These are phyloP conservation scores for Sebastes glaucus DNA, from an alignment of 2,797 vertebrate genomes.

Conservation along the genomic window DNA sequence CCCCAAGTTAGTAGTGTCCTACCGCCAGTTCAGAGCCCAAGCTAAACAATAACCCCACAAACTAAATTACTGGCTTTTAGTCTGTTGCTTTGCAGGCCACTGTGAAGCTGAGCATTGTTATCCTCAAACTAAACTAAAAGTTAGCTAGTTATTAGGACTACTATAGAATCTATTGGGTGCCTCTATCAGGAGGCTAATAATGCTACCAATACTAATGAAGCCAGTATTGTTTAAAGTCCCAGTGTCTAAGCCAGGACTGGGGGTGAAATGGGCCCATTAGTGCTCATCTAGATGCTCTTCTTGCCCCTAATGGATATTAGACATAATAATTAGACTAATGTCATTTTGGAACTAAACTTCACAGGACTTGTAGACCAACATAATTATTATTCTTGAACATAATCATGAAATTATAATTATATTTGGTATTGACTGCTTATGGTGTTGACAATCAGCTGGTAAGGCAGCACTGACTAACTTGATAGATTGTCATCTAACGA, in stretches of 20 bases:
- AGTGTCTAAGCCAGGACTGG: neutral
- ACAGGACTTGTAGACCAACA: neutral
- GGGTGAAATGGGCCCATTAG: neutral
- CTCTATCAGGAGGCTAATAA: neutral
- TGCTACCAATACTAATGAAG: neutral
- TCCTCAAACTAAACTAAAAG: neutral
- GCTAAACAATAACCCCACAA: neutral
- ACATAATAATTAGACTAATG: neutral
- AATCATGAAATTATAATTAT: no score
- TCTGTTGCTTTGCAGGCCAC: slow-evolving; percentile 3
- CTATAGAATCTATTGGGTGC: neutral
- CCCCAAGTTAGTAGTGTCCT: slow-evolving; percentile 44
- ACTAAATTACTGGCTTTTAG: neutral
- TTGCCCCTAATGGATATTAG: neutral
- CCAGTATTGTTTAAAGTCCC: neutral
- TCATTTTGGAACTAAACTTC: neutral
- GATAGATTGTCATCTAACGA: no score
- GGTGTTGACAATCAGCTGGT: no score
- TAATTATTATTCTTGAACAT: neutral
- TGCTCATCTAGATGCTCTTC: neutral
- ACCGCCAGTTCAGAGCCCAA: slow-evolving; percentile 3
- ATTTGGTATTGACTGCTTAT: no score
- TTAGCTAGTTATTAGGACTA: neutral
- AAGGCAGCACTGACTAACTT: no score
- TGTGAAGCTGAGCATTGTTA: no score